phyloP scores from a whole-genome alignment of 2,888 invertebrate species.

The Cotesia congregata region DNA sequence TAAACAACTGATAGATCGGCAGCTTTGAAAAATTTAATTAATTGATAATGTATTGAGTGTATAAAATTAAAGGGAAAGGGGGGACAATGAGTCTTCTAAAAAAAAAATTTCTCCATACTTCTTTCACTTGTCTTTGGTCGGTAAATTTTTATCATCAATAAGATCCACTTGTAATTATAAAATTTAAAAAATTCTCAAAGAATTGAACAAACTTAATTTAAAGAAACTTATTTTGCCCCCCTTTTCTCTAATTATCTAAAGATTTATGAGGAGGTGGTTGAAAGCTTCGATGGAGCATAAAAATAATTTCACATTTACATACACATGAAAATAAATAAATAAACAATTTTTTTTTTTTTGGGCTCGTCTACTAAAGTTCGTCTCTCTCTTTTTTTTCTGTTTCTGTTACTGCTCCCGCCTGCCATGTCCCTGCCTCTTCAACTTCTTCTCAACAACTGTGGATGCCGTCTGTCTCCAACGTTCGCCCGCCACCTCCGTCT shows the following conservation, averaged over 20 bases:
- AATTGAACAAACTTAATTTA: too few relatives aligned
- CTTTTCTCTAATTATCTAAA: neutral
- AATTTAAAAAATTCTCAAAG: too few relatives aligned
- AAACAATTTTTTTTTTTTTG: slow-evolving; percentile 18
- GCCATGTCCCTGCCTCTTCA: slow-evolving; percentile 66
- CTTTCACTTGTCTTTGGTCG: too few relatives aligned
- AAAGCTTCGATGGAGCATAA: slow-evolving; percentile 51
- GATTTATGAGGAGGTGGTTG: slow-evolving; percentile 45
- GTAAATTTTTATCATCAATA: too few relatives aligned
- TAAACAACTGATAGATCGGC: neutral
- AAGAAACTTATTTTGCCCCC: too few relatives aligned
- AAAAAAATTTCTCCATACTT: too few relatives aligned
- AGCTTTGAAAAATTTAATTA: neutral
- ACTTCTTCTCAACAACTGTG: slow-evolving; percentile 69
- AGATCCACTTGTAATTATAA: too few relatives aligned
- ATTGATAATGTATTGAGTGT: neutral
- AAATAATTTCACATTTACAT: slow-evolving; percentile 26
- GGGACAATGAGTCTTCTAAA: too few relatives aligned
- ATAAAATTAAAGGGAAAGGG: neutral
- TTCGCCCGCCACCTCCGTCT: slow-evolving; percentile 69
- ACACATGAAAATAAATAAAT: slow-evolving; percentile 21
- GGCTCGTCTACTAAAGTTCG: slow-evolving; percentile 67
- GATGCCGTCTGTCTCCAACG: slow-evolving; percentile 70
- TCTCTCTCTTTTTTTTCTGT: slow-evolving; percentile 69
- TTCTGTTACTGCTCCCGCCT: slow-evolving; percentile 70